Evolutionary conservation across 2,888 invertebrate species (phyloP).

Genomic region (Latrodectus hesperus): DNA sequence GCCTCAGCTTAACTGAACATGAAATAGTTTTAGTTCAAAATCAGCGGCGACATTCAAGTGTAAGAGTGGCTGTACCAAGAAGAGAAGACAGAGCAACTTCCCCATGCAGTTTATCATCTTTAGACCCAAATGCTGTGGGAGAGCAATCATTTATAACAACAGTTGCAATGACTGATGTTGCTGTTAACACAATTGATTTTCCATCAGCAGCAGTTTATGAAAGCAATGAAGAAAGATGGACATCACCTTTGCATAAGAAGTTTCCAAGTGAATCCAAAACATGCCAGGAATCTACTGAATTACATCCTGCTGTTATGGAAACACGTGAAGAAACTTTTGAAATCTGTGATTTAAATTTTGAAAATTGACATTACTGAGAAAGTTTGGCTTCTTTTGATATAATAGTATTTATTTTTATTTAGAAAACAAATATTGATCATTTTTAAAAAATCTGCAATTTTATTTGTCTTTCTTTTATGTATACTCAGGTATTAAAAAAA

Average conservation of each 20-base stretch:
- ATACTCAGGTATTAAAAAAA: too few relatives aligned
- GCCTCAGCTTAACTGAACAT: slow-evolving; percentile 35
- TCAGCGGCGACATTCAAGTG: slow-evolving; percentile 35
- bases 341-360: slow-evolving; percentile 60
- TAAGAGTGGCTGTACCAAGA: slow-evolving; percentile 44
- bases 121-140: slow-evolving; percentile 45
- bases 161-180: slow-evolving; percentile 49
- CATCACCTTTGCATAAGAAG: slow-evolving; percentile 41
- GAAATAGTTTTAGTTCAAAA: slow-evolving; percentile 54
- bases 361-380: slow-evolving; percentile 18
- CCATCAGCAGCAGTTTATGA: slow-evolving; percentile 62
- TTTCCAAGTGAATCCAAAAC: not conserved
- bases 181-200: slow-evolving; percentile 59
- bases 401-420: not conserved
- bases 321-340: slow-evolving; percentile 41
- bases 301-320: not conserved
- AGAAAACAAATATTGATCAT: not conserved
- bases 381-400: not conserved
- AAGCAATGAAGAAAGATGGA: slow-evolving; percentile 63
- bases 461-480: too few relatives aligned
- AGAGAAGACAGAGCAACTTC: slow-evolving; percentile 53
- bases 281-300: slow-evolving; percentile 10
- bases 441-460: not conserved
- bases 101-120: slow-evolving; percentile 56
- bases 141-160: slow-evolving; percentile 42